Base-by-base conservation (phyloP, 2,888 invertebrate genomes). In the Allygus modestus region DNA sequence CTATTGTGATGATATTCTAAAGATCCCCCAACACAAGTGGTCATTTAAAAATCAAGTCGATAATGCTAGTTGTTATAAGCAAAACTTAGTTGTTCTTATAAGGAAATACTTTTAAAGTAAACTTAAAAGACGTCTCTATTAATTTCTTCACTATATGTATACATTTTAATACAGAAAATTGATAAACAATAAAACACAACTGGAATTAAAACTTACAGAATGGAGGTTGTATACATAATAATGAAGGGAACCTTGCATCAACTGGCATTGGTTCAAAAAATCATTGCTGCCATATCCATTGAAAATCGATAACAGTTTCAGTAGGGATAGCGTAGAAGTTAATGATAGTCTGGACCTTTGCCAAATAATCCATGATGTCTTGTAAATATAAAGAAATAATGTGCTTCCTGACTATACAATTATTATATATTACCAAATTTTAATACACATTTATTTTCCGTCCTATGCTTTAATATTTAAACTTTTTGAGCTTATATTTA, bases 291-390 rank as follows among this genome's bases (percentile, higher is more conserved):
- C 23, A 79, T 5, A 54, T 33, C 31, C 20, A 73, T 43, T 23
- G 28, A 0, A 1, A n/a, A 71, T 15, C 31, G n/a, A 15, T 33
- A 33, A 71, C 33, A 33, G 0, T 23, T 43, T 41, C 9, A 0
- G 37, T 5, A 46, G 28, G 5, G 20, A n/a, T 26, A 28, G n/a
- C 20, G 26, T 31, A 58, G 11, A n/a, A 51, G 79, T 54, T 20
- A 79, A 79, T 79, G 79, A n/a, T 79, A 33, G 58, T 79, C 79
- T 79, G 79, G 79, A 79, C 79, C 79, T 37, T 58, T 79, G 79
- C 79, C 79, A 58, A 51, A 31, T 28, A 26, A 79, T 79, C 15
- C 26, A 23, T 23, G 5, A 54, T 79, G 28, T 37, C 12, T 51
- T 77, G 79, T 79, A 79, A 79, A 79, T 79, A 79, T 79, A 28